phyloP scores from a whole-genome alignment of 1,140 invertebrate genomes.

The Linepithema humile region DNA sequence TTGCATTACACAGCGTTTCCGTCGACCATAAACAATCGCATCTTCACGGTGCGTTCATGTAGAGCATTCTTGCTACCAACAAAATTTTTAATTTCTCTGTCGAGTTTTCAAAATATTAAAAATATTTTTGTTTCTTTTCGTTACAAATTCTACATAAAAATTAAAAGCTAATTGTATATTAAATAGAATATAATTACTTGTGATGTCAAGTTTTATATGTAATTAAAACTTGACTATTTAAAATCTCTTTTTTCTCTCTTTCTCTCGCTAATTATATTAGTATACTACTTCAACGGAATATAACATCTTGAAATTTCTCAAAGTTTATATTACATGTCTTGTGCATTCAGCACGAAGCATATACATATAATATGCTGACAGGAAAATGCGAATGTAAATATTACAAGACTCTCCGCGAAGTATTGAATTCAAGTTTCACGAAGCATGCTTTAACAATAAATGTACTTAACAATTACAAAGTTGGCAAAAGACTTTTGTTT shows the following conservation, averaged over 20 bases:
- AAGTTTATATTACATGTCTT: background rate
- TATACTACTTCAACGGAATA: background rate
- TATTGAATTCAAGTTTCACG: background rate
- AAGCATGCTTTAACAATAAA: constrained; percentile 13
- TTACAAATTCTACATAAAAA: background rate
- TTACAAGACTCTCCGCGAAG: background rate
- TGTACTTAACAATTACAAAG: background rate
- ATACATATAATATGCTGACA: background rate
- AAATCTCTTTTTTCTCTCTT: background rate
- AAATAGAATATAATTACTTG: background rate
- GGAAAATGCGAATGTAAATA: background rate
- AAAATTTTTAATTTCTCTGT: too few species aligned
- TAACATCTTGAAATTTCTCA: background rate
- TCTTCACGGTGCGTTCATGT: background rate
- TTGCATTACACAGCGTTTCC: background rate
- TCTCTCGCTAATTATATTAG: background rate
- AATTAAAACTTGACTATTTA: background rate
- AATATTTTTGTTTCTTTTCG: background rate
- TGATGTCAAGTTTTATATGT: background rate
- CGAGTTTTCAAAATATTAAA: too few species aligned
- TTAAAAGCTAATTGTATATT: background rate
- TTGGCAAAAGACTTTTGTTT: background rate
- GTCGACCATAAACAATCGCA: background rate
- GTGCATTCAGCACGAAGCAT: background rate
- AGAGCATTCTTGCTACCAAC: background rate